Conservation (phyloP, 2,797 vertebrate species). For the Ambastaia sidthimunki region DNA sequence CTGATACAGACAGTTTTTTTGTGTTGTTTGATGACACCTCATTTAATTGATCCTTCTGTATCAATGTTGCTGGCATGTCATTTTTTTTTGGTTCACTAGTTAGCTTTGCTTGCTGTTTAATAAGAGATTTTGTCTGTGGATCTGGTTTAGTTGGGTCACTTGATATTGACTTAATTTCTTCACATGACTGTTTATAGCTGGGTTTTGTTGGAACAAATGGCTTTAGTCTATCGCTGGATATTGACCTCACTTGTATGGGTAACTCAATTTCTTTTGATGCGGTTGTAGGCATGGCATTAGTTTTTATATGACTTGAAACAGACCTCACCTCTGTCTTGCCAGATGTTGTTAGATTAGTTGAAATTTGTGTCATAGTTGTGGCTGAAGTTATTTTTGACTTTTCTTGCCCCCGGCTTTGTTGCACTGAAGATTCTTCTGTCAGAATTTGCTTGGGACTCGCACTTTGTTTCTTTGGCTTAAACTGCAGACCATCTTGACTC, state of each 20-base stretch:
- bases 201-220: constrained; percentile 77
- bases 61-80: constrained; percentile 71
- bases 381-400: constrained; percentile 48
- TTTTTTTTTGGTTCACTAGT: constrained; percentile 66
- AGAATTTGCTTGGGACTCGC: constrained; percentile 17
- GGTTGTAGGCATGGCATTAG: constrained; percentile 54
- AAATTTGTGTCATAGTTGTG: constrained; percentile 36
- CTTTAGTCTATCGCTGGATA: constrained; percentile 75
- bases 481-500: background rate
- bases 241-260: constrained; percentile 79
- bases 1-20: constrained; percentile 74
- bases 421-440: background rate
- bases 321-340: constrained; percentile 45
- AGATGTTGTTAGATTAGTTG: constrained; percentile 41
- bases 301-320: constrained; percentile 45
- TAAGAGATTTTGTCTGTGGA: constrained; percentile 39
- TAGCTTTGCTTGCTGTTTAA: constrained; percentile 59
- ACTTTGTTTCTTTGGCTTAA: constrained; percentile 27
- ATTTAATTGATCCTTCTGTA: constrained; percentile 73
- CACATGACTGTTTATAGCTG: constrained; percentile 76
- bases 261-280: constrained; percentile 73
- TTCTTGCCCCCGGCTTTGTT: constrained; percentile 57
- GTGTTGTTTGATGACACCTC: constrained; percentile 68
- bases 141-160: constrained; percentile 66
- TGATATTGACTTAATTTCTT: constrained; percentile 66